These are phyloP conservation scores for Drosophila pandora DNA, from an alignment of 1,140 invertebrate species.

Conservation along the genomic window DNA sequence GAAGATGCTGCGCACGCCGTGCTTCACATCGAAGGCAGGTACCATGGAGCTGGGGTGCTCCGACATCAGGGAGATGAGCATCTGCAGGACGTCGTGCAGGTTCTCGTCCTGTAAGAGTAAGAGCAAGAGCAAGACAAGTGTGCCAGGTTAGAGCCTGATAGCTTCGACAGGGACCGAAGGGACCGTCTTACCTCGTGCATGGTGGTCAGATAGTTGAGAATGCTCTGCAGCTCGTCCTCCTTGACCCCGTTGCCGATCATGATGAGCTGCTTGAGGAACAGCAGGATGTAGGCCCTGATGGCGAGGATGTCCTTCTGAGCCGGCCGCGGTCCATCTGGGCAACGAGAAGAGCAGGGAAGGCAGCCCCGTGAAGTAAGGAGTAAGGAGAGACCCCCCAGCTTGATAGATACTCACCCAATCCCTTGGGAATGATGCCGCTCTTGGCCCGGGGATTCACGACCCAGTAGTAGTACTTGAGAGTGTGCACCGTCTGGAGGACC, in stretches of 20 bases:
- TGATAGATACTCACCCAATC: constrained; percentile 89
- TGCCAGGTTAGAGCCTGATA: neutral
- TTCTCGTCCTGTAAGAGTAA: constrained; percentile 94
- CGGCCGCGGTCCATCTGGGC: constrained; percentile 94
- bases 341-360: neutral
- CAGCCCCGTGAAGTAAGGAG: too few relatives aligned
- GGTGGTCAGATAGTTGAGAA: constrained; percentile 98
- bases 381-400: too few relatives aligned
- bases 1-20: constrained; percentile 97
- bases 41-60: constrained; percentile 99
- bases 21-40: constrained; percentile 98
- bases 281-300: constrained; percentile 96
- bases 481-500: constrained; percentile 98
- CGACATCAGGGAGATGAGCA: constrained; percentile 98
- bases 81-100: constrained; percentile 98
- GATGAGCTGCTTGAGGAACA: constrained; percentile 98
- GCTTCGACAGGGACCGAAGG: too few relatives aligned
- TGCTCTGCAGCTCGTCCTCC: constrained; percentile 99
- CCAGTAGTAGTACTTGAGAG: constrained; percentile 99
- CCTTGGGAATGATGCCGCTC: constrained; percentile 97
- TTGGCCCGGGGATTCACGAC: constrained; percentile 97
- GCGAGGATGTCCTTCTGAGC: constrained; percentile 96
- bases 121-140: neutral
- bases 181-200: constrained; percentile 92
- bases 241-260: constrained; percentile 98